Evolutionary conservation across 2,797 vertebrate species (phyloP).

Genomic region (Sebastes paucispinis): DNA sequence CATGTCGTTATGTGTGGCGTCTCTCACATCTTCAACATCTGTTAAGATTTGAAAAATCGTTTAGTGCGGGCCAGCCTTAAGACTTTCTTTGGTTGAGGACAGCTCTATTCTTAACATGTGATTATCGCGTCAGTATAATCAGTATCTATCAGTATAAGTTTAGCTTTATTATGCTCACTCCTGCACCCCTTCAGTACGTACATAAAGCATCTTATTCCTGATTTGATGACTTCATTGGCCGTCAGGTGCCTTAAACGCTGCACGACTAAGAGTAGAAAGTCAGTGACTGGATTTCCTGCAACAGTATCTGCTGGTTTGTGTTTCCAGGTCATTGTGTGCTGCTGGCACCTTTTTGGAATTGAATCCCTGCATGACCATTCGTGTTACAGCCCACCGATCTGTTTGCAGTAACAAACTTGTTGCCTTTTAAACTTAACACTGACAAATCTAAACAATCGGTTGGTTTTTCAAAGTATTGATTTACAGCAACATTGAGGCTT

Average conservation of each 20-base stretch:
- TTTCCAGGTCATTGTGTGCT: constrained; percentile 37
- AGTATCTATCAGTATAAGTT: not conserved
- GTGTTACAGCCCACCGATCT: not conserved
- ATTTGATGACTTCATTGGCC: not conserved
- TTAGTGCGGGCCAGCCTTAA: too few species aligned
- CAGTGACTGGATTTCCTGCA: not conserved
- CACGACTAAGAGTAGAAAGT: constrained; percentile 15
- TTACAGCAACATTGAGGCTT: constrained; percentile 2
- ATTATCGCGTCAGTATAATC: not conserved
- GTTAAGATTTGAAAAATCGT: too few species aligned
- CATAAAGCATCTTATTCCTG: not conserved
- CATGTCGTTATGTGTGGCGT: too few species aligned
- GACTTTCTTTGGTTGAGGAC: not conserved
- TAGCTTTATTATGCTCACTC: not conserved
- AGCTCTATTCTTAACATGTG: not conserved
- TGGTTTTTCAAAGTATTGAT: constrained; percentile 5
- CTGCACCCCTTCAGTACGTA: not conserved
- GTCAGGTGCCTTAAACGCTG: not conserved
- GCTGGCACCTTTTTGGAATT: constrained; percentile 5
- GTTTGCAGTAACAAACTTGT: constrained; percentile 13
- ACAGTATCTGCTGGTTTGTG: not conserved
- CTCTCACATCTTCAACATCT: too few species aligned
- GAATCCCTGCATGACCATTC: not conserved
- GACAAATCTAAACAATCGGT: constrained; percentile 1
- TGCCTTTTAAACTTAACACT: not conserved